A percentile compares a stretch with the other conserved stretches of the same genome.
These are phyloP conservation scores for Brachionus plicatilis DNA, from an alignment of 1,140 invertebrate genomes.

Conservation along the genomic window DNA sequence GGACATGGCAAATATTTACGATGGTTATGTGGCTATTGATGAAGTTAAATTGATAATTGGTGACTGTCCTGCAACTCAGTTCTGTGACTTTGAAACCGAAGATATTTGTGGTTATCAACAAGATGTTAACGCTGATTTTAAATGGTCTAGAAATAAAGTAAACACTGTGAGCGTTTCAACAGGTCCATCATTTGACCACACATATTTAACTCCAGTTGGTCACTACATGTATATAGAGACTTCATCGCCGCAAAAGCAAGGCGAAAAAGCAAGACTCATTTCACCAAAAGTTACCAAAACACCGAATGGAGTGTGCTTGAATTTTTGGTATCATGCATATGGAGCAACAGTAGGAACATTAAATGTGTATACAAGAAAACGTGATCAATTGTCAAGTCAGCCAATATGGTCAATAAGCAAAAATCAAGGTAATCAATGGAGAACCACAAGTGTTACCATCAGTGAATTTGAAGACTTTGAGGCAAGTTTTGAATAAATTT, in stretches of 20 bases:
- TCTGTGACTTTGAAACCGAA: constrained; percentile 67
- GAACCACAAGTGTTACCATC: constrained; percentile 42
- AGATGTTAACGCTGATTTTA: constrained; percentile 68
- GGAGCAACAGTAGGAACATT: constrained; percentile 46
- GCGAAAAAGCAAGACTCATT: constrained; percentile 43
- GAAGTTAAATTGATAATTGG: constrained; percentile 30
- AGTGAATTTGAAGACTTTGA: background rate
- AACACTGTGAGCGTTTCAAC: constrained; percentile 63
- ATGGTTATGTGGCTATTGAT: constrained; percentile 39
- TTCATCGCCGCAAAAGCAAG: constrained; percentile 36
- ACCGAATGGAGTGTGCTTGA: constrained; percentile 39
- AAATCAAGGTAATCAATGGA: constrained; percentile 49
- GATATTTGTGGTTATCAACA: constrained; percentile 69
- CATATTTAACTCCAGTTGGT: constrained; percentile 23
- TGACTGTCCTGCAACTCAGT: constrained; percentile 40
- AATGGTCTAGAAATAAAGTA: constrained; percentile 66
- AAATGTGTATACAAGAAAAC: constrained; percentile 47
- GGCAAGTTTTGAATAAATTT: background rate
- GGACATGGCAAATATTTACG: background rate
- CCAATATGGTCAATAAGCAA: constrained; percentile 44
- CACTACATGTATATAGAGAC: constrained; percentile 39
- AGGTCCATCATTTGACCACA: constrained; percentile 60
- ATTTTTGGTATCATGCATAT: constrained; percentile 48
- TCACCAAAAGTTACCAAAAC: constrained; percentile 36
- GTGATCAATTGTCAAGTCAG: constrained; percentile 45